Base-by-base conservation (phyloP, 2,797 vertebrate species). In the Eulemur rubriventer region DNA sequence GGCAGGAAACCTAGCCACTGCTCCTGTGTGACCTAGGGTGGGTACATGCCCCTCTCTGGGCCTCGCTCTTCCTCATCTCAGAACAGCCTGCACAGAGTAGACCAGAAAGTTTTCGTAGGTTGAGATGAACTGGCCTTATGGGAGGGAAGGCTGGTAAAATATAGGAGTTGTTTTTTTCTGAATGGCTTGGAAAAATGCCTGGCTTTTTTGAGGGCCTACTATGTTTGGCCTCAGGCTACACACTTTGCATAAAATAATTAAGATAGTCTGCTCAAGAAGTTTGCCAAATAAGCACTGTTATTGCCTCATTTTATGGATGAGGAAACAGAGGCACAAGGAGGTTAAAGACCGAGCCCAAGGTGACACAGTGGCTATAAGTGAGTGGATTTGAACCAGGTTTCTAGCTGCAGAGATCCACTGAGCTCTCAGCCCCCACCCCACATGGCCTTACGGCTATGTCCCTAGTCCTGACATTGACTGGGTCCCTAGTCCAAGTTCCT, bases 11-110 rank as follows among this genome's bases (percentile, higher is more conserved):
- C 75, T 72, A 73, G 48, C 85, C 55, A 65, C 70, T 59, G 55
- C n/a, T 96, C 79, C 96, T 97, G 86, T 96, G 96, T 95, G 95
- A 96, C 70, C 59, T 13, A 12, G 38, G 7, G 17, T 91, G 55
- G 86, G 28, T 78, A n/a, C 94, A 86, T 83, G 38, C 9, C 63
- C 57, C 52, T 95, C 95, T 92, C 96, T 96, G 93, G 38, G 75
- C 11, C 52, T 89, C 79, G 48, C 14, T 79, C 52, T 85, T 69
- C 85, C n/a, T 96, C n/a, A 22, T 79, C 30, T 69, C 35, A 48
- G 80, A 35, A 28, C 5, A 67, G 7, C 24, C 61, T n/a, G 26
- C 3, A n/a, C 46, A 28, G 1, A 20, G 65, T 18, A 6, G 38
- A 48, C 65, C 38, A 46, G 61, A 67, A 70, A 35, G 76, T n/a